These are phyloP conservation scores for Dynastes tityus DNA, from an alignment of 2,888 invertebrate genomes.

Conservation along the genomic window DNA sequence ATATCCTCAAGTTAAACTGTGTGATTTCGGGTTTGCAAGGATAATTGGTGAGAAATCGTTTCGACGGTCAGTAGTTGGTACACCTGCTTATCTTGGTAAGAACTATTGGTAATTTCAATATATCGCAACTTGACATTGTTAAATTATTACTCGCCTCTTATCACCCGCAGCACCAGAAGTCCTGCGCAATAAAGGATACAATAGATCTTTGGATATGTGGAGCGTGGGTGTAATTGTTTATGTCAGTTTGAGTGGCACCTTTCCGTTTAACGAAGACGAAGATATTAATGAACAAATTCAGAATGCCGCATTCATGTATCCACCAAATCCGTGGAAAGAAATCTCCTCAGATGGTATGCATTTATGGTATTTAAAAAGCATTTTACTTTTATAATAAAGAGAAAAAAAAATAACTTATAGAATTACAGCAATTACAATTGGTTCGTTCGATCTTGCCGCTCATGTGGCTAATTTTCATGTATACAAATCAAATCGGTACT, in stretches of 20 bases:
- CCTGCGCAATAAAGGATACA: slow-evolving; percentile 98
- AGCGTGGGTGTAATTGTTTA: slow-evolving; percentile 99
- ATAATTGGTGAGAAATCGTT: slow-evolving; percentile 99
- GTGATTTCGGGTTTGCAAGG: slow-evolving; percentile 99
- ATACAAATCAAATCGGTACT: too few species aligned
- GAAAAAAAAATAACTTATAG: too few species aligned
- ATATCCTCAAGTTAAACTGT: slow-evolving; percentile 98
- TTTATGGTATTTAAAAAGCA: slow-evolving; percentile 5
- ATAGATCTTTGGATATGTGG: slow-evolving; percentile 99
- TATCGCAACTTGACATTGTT: not conserved
- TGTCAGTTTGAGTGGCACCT: slow-evolving; percentile 98
- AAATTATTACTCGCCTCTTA: not conserved
- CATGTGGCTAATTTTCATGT: too few species aligned
- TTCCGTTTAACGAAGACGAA: slow-evolving; percentile 99
- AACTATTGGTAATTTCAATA: not conserved
- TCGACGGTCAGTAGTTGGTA: slow-evolving; percentile 97
- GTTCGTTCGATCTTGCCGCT: too few species aligned
- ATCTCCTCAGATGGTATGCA: slow-evolving; percentile 89
- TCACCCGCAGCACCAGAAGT: slow-evolving; percentile 94
- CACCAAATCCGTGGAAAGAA: slow-evolving; percentile 97
- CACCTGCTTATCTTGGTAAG: slow-evolving; percentile 96
- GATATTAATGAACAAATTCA: slow-evolving; percentile 99
- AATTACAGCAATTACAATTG: too few species aligned
- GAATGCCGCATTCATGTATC: slow-evolving; percentile 99
- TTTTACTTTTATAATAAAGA: not conserved